These are phyloP conservation scores for Graptemys geographica DNA, from an alignment of 2,797 vertebrate genomes.

Conservation along the genomic window DNA sequence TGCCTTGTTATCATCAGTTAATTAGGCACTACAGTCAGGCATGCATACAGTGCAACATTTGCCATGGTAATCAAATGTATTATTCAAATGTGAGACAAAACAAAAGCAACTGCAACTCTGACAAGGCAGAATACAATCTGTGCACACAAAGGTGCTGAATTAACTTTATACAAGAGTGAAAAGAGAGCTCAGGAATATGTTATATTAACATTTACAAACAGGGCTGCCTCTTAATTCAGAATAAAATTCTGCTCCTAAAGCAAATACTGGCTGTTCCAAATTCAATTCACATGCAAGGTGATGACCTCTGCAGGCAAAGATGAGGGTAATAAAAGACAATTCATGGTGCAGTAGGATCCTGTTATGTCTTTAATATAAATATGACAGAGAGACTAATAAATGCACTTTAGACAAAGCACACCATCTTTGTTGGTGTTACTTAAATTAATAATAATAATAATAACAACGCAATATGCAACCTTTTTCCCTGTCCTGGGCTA, in stretches of 20 bases:
- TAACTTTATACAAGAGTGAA: conserved; percentile 40
- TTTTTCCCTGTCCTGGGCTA: background rate
- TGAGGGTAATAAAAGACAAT: conserved; percentile 74
- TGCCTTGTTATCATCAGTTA: conserved; percentile 87
- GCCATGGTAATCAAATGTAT: conserved; percentile 85
- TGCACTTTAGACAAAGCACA: background rate
- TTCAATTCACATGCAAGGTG: conserved; percentile 43
- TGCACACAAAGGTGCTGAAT: conserved; percentile 63
- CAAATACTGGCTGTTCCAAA: conserved; percentile 47
- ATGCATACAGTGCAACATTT: conserved; percentile 75
- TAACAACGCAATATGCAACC: background rate
- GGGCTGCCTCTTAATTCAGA: conserved; percentile 25
- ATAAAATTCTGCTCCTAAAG: conserved; percentile 1
- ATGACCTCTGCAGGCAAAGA: conserved; percentile 42
- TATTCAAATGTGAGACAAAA: conserved; percentile 82
- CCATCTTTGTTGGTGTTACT: background rate
- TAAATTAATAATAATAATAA: background rate
- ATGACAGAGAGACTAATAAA: conserved; percentile 12
- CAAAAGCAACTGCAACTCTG: conserved; percentile 72
- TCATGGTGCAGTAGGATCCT: conserved; percentile 51
- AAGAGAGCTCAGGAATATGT: background rate
- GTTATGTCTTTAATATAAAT: conserved; percentile 45
- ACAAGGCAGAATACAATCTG: conserved; percentile 63
- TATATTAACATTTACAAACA: background rate
- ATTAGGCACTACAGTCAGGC: conserved; percentile 86